phyloP scores from a whole-genome alignment of 2,888 invertebrate species.

The Catotricha subobsoleta region DNA sequence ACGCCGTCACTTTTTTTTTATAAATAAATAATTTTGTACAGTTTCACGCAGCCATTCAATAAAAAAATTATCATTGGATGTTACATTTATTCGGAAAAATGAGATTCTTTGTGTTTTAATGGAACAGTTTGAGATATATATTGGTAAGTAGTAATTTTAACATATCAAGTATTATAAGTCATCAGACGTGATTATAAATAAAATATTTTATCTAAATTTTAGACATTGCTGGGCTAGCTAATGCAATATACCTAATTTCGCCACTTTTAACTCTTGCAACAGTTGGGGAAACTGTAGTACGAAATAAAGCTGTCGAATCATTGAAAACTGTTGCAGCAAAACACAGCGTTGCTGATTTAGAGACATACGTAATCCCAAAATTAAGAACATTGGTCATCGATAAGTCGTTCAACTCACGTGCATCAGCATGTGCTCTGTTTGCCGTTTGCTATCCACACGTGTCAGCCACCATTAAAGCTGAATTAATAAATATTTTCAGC shows the following conservation, averaged over 20 bases:
- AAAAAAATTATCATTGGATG: too few relatives aligned
- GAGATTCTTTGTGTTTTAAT: conserved; percentile 95
- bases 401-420: conserved; percentile 88
- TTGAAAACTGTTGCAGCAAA: conserved; percentile 78
- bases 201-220: neutral
- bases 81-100: too few relatives aligned
- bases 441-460: conserved; percentile 63
- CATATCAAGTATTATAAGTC: too few relatives aligned
- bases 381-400: conserved; percentile 81
- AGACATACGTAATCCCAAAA: conserved; percentile 89
- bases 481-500: conserved; percentile 76
- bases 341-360: conserved; percentile 82
- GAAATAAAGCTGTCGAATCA: conserved; percentile 98
- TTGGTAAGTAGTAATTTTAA: conserved; percentile 37
- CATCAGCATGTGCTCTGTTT: conserved; percentile 83
- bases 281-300: conserved; percentile 98
- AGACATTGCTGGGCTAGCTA: conserved; percentile 84
- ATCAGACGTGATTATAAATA: neutral
- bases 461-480: conserved; percentile 49
- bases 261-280: conserved; percentile 94
- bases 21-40: too few relatives aligned
- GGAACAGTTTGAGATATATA: conserved; percentile 94
- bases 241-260: conserved; percentile 81
- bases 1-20: neutral
- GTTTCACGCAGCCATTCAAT: too few relatives aligned